Conservation (phyloP, 2,888 invertebrate species). For the Pristionchus maxplancki region DNA sequence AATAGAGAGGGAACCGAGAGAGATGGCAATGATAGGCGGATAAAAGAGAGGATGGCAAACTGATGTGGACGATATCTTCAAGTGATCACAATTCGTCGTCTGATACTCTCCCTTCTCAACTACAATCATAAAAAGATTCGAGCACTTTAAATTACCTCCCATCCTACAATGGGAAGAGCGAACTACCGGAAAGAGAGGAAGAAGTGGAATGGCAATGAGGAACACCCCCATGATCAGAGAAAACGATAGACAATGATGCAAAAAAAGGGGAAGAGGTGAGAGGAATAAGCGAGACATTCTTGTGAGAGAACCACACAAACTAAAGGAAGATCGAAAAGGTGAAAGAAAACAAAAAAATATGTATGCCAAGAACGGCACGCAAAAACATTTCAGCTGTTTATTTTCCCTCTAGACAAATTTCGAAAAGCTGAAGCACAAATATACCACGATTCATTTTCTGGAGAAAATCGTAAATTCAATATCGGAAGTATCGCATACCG, state of each 20-base stretch:
- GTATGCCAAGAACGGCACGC: background rate
- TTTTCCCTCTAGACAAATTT: background rate
- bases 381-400: background rate
- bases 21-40: background rate
- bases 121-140: background rate
- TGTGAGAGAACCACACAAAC: background rate
- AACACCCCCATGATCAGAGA: conserved; percentile 2
- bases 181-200: conserved; percentile 15
- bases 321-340: background rate
- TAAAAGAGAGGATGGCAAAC: conserved; percentile 22
- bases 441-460: background rate
- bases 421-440: conserved; percentile 13
- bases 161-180: background rate
- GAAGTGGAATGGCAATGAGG: conserved; percentile 4
- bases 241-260: conserved; percentile 19
- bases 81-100: background rate
- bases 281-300: background rate
- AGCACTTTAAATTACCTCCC: background rate
- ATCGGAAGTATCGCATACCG: conserved; percentile 79
- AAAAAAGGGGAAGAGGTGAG: background rate
- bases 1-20: background rate
- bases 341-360: background rate
- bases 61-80: background rate
- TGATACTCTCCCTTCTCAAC: background rate
- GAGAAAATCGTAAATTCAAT: background rate